Base-by-base conservation (phyloP, 1,140 invertebrate genomes). In the Drosophila neocordata region DNA sequence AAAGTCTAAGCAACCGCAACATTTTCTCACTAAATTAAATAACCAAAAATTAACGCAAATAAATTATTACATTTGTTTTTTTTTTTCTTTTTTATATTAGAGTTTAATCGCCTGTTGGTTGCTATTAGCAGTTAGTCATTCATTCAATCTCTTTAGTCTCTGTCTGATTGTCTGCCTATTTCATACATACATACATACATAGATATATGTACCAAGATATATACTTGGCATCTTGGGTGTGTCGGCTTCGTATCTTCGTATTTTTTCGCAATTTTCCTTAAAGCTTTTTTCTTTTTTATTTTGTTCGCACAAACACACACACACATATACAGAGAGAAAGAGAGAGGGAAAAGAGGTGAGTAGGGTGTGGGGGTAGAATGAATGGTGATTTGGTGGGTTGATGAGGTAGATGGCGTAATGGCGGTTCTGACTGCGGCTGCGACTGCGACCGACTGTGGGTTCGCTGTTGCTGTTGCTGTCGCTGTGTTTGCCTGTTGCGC, bases 241-340 rank as follows among this genome's bases (percentile, higher is more conserved):
- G 74, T 82, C 74, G 31, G 15, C 24, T 68, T 51, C 56, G 41
- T 41, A 56, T 74, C 66, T 78, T 83, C 64, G 70, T 74, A 63
- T 71, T 83, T 75, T 64, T 81, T 68, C 58, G 58, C 63, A 77
- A 48, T 66, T 72, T 55, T 57, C 44, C 56, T 57, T 68, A 53
- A 20, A 27, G 63, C 64, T 31, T 31, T 31, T 67, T 64, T 83
- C 79, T 71, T 76, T 79, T 84, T 79, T 77, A 59, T 61, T 72
- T 20, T 63, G 15, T 48, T 56, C 27, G 34, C 31, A 51, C 57
- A 64, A 20, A 51, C 34, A 60, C 38, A 67, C 56, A 55, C 38
- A 51, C 38, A 27, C 63, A 48, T 5, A 37, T 8, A 61, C 12
- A 65, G 6, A 20, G 20, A 34, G 2, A 31, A 6, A 31, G 22